Conservation (phyloP, 1,140 invertebrate species). For the Physella acuta region DNA sequence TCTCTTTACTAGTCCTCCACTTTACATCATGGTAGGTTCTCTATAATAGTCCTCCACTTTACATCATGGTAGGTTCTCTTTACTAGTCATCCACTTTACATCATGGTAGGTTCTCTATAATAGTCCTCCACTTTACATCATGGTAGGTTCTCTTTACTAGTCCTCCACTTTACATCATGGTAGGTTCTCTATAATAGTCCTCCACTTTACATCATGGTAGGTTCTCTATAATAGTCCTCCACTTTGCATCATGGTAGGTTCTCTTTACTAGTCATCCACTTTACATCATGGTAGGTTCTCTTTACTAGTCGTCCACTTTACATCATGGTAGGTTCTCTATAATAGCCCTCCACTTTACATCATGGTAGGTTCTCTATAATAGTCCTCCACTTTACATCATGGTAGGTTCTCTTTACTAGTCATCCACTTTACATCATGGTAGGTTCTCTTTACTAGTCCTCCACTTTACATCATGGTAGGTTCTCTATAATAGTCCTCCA, state of each 20-base stretch:
- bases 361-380: too few relatives aligned
- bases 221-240: too few relatives aligned
- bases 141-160: too few relatives aligned
- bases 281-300: too few relatives aligned
- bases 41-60: not conserved
- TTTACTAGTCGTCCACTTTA: conserved; percentile 64
- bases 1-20: conserved; percentile 60
- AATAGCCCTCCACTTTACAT: not conserved
- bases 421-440: not conserved
- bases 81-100: conserved; percentile 63
- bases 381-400: conserved; percentile 65
- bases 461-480: conserved; percentile 64
- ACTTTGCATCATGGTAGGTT: conserved; percentile 62
- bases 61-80: too few relatives aligned
- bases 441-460: too few relatives aligned
- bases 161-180: conserved; percentile 65
- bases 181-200: conserved; percentile 29
- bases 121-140: not conserved
- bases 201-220: not conserved
- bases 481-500: not conserved
- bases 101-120: conserved; percentile 58
- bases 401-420: conserved; percentile 44
- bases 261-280: not conserved
- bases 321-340: conserved; percentile 59
- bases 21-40: conserved; percentile 62